Base-by-base conservation (phyloP, 1,140 invertebrate genomes). In the Nephotettix cincticeps region DNA sequence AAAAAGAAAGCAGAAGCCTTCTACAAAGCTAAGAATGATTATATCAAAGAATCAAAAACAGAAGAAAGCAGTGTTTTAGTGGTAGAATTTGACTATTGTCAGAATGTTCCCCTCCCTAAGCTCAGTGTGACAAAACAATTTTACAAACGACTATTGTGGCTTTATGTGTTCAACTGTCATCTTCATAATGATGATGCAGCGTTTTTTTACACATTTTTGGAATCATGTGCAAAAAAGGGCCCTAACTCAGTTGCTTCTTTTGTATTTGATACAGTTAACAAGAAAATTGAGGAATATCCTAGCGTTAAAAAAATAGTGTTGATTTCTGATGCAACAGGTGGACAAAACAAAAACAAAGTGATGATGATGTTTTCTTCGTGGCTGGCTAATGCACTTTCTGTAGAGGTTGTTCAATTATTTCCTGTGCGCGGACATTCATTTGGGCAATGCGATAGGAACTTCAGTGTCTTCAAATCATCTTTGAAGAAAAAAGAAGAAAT, bases 1-100 rank as follows among this genome's bases (percentile, higher is more conserved):
- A 4, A 23, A 25, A 71, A 47, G 40, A 71, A 65, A 51, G 30
- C 64, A 21, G 32, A 43, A 29, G 27, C 4, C 6, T 68, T 45
- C 19, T 43, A 68, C 23, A 58, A 66, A n/a, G 0, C 51, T 9
- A 71, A 71, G 32, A 45, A 11, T n/a, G 27, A 68, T 11, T 47
- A 23, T 27, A 43, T 43, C 13, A 19, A 2, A 4, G 19, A 47
- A n/a, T 25, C 36, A 29, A 67, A 71, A 67, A 47, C 66, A 40
- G 23, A 47, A 54, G 69, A 70, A 9, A 30, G 29, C 14, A 27
- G 36, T 21, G 21, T 65, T 25, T 29, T 71, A 19, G 72, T 73
- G 1, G 17, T 73, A 1, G 72, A 73, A 29, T 73, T 73, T 65
- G 72, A 73, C 65, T 73, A 73, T 32, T 30, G 17, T 25, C 72